A percentile compares a stretch with the other conserved stretches of the same genome.
phyloP scores from a whole-genome alignment of 2,797 vertebrate genomes.

The Scolopax bukidnonensis region DNA sequence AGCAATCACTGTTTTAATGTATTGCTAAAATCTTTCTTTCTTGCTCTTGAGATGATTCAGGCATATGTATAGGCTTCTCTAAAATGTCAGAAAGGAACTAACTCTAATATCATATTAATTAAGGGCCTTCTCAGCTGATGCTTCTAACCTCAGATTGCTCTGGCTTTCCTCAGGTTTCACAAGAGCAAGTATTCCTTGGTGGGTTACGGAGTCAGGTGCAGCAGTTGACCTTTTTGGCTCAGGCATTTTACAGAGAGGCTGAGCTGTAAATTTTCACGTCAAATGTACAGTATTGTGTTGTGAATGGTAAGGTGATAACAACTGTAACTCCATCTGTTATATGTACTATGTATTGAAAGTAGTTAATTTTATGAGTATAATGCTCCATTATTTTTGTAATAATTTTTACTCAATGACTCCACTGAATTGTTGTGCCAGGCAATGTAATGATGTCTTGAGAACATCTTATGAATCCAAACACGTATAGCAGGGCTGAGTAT shows the following conservation, averaged over 20 bases:
- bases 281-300: neutral
- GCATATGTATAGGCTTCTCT: neutral
- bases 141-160: neutral
- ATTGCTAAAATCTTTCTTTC: neutral
- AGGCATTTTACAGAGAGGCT: neutral
- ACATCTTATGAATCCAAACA: neutral
- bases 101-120: neutral
- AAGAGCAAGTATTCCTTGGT: neutral
- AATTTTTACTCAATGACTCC: neutral
- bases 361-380: neutral
- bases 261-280: neutral
- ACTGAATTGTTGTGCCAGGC: neutral
- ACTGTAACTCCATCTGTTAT: neutral
- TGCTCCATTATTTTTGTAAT: neutral
- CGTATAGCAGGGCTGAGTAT: neutral
- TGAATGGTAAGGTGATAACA: neutral
- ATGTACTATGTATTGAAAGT: neutral
- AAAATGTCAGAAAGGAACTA: neutral
- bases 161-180: neutral
- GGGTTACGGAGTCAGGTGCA: neutral
- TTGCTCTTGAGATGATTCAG: neutral
- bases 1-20: neutral
- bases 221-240: neutral
- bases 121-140: neutral
- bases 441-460: neutral